Conservation (phyloP, 2,113 vertebrate genomes). For the Delphinus delphis region DNA sequence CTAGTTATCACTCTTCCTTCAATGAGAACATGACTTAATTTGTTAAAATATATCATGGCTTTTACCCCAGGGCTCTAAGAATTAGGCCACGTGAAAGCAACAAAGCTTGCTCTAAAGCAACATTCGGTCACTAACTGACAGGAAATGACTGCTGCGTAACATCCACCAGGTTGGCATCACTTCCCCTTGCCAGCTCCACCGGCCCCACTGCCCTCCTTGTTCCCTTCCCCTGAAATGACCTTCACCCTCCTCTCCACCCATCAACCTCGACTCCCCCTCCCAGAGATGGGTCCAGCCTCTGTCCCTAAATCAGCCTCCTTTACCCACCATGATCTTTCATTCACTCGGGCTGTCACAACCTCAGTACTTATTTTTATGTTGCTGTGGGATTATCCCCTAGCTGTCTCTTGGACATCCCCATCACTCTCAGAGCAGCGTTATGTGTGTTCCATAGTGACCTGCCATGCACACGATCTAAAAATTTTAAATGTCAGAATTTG, state of each 20-base stretch:
- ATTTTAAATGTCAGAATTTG: not conserved
- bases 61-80: not conserved
- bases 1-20: not conserved
- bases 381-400: not conserved
- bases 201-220: not conserved
- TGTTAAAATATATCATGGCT: not conserved
- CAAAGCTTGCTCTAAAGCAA: not conserved
- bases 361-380: not conserved
- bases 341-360: not conserved
- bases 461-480: not conserved
- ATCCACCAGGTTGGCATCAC: rapidly evolving
- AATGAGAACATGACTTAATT: not conserved
- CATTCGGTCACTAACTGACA: not conserved
- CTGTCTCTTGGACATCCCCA: not conserved
- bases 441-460: not conserved
- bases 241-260: not conserved
- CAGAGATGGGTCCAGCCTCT: not conserved
- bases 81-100: not conserved
- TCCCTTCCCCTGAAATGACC: not conserved
- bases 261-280: not conserved
- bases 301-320: no score
- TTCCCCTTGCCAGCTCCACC: no score
- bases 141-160: not conserved
- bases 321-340: not conserved
- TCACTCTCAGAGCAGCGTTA: not conserved